These are phyloP conservation scores for Acanthosepion lycidas DNA, from an alignment of 2,888 invertebrate genomes.

Conservation along the genomic window DNA sequence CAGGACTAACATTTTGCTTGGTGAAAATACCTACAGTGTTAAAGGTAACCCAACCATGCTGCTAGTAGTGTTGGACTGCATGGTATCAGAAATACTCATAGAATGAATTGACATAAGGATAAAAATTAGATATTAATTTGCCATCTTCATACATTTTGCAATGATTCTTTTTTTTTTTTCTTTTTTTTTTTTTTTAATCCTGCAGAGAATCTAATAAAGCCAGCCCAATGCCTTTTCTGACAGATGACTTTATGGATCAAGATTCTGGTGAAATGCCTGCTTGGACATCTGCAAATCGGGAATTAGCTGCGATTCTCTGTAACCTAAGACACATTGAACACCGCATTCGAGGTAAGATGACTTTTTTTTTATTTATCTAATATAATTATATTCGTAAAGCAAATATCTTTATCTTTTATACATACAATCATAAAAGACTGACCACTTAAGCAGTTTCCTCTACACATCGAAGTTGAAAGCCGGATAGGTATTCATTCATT, in stretches of 20 bases:
- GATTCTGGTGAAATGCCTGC: conserved; percentile 66
- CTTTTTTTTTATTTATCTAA: background rate
- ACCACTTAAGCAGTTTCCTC: no score
- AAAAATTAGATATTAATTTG: no score
- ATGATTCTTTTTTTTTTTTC: background rate
- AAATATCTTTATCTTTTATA: no score
- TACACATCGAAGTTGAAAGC: no score
- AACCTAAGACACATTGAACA: conserved; percentile 78
- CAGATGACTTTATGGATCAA: conserved; percentile 65
- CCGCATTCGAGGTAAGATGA: conserved; percentile 76
- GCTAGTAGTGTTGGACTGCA: no score
- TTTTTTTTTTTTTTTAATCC: conserved; percentile 38
- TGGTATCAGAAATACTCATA: no score
- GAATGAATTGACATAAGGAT: no score
- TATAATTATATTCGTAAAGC: background rate
- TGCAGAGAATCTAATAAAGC: conserved; percentile 59
- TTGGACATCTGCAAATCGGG: conserved; percentile 75
- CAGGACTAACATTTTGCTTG: no score
- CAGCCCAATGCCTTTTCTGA: conserved; percentile 65
- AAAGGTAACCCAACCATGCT: no score
- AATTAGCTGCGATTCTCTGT: conserved; percentile 77
- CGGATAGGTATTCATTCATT: no score
- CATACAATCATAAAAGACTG: no score
- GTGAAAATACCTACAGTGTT: no score
- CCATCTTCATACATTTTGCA: background rate